A percentile compares a stretch with the other conserved stretches of the same genome.
These are phyloP conservation scores for Empis livida DNA, from an alignment of 2,888 invertebrate genomes.

Conservation along the genomic window DNA sequence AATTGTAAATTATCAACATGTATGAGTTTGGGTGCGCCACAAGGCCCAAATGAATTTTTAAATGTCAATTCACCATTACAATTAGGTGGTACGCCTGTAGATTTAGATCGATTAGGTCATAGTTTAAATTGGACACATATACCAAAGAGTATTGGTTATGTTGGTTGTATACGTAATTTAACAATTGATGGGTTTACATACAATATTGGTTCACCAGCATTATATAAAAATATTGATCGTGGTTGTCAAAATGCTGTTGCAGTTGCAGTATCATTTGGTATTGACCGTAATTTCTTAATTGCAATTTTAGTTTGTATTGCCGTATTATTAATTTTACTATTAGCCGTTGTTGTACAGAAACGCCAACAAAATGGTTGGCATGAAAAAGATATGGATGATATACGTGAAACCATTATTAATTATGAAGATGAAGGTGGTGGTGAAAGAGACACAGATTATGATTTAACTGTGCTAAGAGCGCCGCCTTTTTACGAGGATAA, in stretches of 20 bases:
- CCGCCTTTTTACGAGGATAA: constrained; percentile 36
- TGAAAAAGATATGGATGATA: constrained; percentile 88
- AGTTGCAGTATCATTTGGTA: constrained; percentile 67
- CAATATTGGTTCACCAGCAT: constrained; percentile 73
- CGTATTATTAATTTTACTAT: constrained; percentile 59
- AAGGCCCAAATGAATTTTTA: constrained; percentile 58
- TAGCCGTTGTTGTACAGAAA: constrained; percentile 84
- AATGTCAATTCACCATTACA: constrained; percentile 82
- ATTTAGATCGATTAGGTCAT: constrained; percentile 47
- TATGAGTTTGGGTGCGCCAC: constrained; percentile 55
- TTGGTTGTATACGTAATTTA: constrained; percentile 85
- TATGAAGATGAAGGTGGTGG: constrained; percentile 99
- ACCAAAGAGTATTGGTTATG: constrained; percentile 59
- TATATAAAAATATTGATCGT: constrained; percentile 54
- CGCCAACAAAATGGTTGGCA: constrained; percentile 74
- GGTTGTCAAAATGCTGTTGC: constrained; percentile 62
- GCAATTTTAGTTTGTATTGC: constrained; percentile 81
- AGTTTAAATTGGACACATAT: constrained; percentile 55
- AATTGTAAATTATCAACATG: constrained; percentile 56
- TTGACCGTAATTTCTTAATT: constrained; percentile 76
- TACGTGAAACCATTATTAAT: constrained; percentile 92
- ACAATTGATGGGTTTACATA: constrained; percentile 79
- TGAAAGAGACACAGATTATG: constrained; percentile 72
- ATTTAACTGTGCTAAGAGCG: constrained; percentile 33
- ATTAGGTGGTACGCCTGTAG: constrained; percentile 60